Evolutionary conservation across 2,888 invertebrate species (phyloP), one percentile per base, ranked within the genome.

Genomic region (Leucoma salicis): DNA sequence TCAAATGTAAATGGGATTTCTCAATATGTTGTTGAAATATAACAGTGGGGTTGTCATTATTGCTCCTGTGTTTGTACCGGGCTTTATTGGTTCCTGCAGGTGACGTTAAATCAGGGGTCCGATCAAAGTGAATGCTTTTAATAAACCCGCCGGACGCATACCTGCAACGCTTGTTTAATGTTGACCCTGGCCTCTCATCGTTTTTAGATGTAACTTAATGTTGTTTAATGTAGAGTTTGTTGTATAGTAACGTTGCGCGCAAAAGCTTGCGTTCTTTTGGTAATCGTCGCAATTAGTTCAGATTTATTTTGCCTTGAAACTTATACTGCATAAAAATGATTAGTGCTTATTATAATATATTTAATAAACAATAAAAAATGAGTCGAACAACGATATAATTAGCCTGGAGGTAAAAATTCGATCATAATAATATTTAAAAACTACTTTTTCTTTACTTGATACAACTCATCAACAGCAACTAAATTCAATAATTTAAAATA

Each of bases 71-170:
- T 80, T 71, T 74, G 74, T 68, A 61, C 55, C 66, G 61, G 63
- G 67, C 78, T 74, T 78, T 84, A 84, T 84, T 84, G 70, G 74
- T 72, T 74, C 76, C 82, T 86, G 84, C 80, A 83, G 78, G 82
- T 86, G 87, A 86, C 87, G 77, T 71, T 63, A 63, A 77, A 78
- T 78, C 78, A 70, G 64, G 68, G 63, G 63, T 55, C 55, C 77
- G 82, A 86, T 87, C 87, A 87, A 86, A 86, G 83, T 72, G 82
- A 84, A 76, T 73, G 81, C 77, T 83, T 85, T 86, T 84, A 84
- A 86, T 86, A 84, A 82, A 81, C 74, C 74, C 65, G 51, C 59
- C 70, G 67, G 57, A 60, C 63, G 60, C 66, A 71, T 65, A 55
- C 53, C 47, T 46, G 49, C 54, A 47, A 39, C 60, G 49, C 42